Evolutionary conservation across 2,797 vertebrate genomes (phyloP), one percentile per base, ranked within the genome.

Genomic region (Sus cebifrons): DNA sequence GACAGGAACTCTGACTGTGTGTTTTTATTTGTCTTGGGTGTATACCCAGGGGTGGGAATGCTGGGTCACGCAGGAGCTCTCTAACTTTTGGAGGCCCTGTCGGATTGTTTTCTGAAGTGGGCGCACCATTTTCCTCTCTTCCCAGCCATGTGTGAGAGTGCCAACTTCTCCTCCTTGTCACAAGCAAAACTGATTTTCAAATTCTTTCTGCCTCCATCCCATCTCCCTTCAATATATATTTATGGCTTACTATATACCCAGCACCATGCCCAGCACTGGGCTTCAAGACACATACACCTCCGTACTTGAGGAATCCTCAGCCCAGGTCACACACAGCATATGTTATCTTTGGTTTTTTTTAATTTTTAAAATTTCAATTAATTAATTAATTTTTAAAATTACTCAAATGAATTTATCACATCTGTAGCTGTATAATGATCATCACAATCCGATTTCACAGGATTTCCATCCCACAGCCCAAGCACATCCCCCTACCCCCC

Each of bases 21-120:
- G 44, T 65, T 93, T 94, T 81, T 60, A 86, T 3, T 89, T 84
- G 32, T 77, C 54, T 89, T 85, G 93, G 62, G 40, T 44, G 58
- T 86, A 14, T 32, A 85, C 23, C 49, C 81, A 75, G 20, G n/a
- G 73, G 64, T 36, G 25, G 78, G 54, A 74, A 54, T 88, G 58
- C 44, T 54, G 60, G 56, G 13, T 90, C 62, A 21, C 68, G 29
- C 1, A 8, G 52, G 32, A 88, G 81, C 74, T 70, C 36, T 65
- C n/a, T 60, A 60, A 78, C 27, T 82, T 81, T 85, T 13, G 77
- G 86, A 92, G 83, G 64, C 65, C 11, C n/a, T 40, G 62, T 86
- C 73, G 17, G 54, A 67, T 62, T 40, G 49, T 78, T 92, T 91
- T 90, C 83, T 56, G 84, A 79, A 90, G 77, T 27, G 62, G 36